These are phyloP conservation scores for Sorex fumeus DNA, from an alignment of 2,113 vertebrate species.

Conservation along the genomic window DNA sequence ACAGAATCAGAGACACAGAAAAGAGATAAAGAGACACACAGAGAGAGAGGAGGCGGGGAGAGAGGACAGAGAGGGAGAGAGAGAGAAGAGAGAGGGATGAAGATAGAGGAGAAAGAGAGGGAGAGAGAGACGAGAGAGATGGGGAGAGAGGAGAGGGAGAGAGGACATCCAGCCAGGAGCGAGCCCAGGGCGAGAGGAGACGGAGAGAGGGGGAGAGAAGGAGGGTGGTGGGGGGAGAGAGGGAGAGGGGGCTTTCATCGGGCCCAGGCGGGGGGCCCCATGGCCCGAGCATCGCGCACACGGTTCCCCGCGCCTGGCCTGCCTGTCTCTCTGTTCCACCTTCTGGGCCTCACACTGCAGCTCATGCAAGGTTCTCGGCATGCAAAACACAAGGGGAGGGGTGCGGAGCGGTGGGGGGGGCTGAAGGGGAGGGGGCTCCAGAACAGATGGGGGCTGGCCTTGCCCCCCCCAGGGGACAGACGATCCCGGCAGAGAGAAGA, in stretches of 20 bases:
- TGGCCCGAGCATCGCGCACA: slow-evolving; percentile 90
- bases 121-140: neutral
- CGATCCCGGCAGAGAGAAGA: slow-evolving; percentile 90
- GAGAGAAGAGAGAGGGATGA: neutral
- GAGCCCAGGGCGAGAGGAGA: neutral
- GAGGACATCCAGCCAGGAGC: too few species aligned
- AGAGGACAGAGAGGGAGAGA: neutral
- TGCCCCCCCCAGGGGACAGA: slow-evolving; percentile 70
- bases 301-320: slow-evolving; percentile 91
- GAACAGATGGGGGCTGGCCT: slow-evolving; percentile 72
- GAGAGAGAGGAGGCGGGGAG: neutral
- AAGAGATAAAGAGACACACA: neutral
- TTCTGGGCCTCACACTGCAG: slow-evolving; percentile 98
- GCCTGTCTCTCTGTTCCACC: slow-evolving; percentile 88
- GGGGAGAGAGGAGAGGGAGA: too few species aligned
- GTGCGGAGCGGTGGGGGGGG: slow-evolving; percentile 74
- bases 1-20: neutral
- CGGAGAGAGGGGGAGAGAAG: neutral
- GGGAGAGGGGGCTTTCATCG: slow-evolving; percentile 88
- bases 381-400: slow-evolving; percentile 93
- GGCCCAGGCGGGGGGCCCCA: slow-evolving; percentile 75
- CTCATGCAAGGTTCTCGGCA: slow-evolving; percentile 99
- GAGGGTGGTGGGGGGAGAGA: slow-evolving; percentile 84
- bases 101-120: slow-evolving; percentile 85
- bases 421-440: slow-evolving; percentile 82